Conservation (phyloP, 1,140 invertebrate genomes). For the Hydropsyche tenuis region DNA sequence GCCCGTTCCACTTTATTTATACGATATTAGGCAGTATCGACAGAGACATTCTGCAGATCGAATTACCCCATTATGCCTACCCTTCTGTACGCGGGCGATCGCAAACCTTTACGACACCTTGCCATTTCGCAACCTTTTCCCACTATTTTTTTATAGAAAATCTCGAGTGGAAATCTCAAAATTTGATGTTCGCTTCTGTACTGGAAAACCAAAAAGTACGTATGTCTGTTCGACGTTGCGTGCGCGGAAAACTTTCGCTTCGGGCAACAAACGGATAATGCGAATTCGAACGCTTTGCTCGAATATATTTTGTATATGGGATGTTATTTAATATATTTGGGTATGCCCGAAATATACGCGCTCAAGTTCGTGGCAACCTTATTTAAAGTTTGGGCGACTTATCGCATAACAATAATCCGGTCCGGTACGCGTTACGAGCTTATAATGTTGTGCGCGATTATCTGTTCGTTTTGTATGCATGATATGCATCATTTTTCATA, state of each 20-base stretch:
- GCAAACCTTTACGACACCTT: background rate
- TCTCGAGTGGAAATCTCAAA: background rate
- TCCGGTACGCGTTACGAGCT: background rate
- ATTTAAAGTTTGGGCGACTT: conserved; percentile 13
- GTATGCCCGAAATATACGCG: background rate
- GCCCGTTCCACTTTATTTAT: conserved; percentile 50
- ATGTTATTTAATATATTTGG: too few species aligned
- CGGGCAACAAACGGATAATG: conserved; percentile 27
- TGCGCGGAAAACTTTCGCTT: background rate
- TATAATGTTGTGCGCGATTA: background rate
- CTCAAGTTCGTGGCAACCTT: background rate
- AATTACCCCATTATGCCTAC: conserved; percentile 48
- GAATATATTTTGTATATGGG: background rate
- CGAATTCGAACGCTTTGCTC: conserved; percentile 9
- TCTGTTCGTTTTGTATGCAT: too few species aligned
- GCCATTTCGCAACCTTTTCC: background rate
- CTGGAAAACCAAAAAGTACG: background rate
- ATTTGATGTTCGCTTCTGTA: background rate
- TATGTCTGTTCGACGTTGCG: background rate
- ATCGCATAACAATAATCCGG: conserved; percentile 12
- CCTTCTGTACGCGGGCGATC: background rate
- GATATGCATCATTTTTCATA: too few species aligned
- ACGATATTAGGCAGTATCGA: conserved; percentile 28
- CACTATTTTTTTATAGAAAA: background rate
- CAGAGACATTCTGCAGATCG: conserved; percentile 49